Evolutionary conservation across 2,888 invertebrate genomes (phyloP), one percentile per base, ranked within the genome.

Genomic region (Branchipolynoe longqiensis): DNA sequence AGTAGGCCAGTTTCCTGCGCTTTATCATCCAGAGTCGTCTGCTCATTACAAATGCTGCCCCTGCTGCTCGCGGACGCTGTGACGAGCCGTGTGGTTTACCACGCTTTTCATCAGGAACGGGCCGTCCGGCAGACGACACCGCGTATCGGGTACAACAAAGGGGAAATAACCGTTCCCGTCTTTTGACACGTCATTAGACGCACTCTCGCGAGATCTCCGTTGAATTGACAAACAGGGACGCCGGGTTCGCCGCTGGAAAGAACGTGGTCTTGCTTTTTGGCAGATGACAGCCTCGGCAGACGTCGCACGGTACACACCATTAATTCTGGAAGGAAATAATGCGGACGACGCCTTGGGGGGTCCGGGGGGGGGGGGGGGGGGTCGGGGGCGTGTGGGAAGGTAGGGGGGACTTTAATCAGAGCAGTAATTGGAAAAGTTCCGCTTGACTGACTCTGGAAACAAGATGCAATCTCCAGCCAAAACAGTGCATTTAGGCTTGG

Each of bases 361-460:
- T 12, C 73, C n/a, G 22, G n/a, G n/a, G n/a, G n/a, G n/a, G n/a
- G n/a, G n/a, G n/a, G n/a, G n/a, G n/a, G n/a, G n/a, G n/a, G n/a
- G n/a, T n/a, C n/a, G n/a, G n/a, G n/a, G n/a, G n/a, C n/a, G n/a
- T n/a, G n/a, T n/a, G n/a, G n/a, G n/a, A n/a, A n/a, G n/a, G n/a
- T n/a, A n/a, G 8, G n/a, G 48, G 41, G n/a, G 8, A 78, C 78
- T 78, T 78, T 78, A 78, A 78, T 78, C 54, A 78, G 12, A 8
- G n/a, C 41, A 22, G 48, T 78, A 78, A 78, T 78, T 78, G 78
- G 48, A 78, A 78, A 78, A 54, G n/a, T 78, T 78, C 78, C 78
- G 48, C n/a, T 18, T 78, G 48, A 48, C 22, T 78, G 78, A 48
- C 41, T 54, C 28, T 54, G 48, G 54, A 41, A 41, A 78, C 41